Evolutionary conservation across 1,140 invertebrate genomes (phyloP).

Genomic region (Saxidomus purpurata): DNA sequence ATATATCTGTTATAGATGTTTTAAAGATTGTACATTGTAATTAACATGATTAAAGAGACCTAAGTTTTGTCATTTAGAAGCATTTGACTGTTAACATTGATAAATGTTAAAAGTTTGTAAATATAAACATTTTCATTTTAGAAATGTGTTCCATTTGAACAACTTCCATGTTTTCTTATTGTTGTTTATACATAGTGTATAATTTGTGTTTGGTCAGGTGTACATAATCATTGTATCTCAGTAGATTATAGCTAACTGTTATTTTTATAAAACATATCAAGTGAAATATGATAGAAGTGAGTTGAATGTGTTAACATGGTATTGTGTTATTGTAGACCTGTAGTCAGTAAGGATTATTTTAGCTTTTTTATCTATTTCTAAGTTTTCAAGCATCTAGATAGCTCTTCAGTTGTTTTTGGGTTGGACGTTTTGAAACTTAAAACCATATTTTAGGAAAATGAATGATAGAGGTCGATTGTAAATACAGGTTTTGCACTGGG

Average conservation of each 20-base stretch:
- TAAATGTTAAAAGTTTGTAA: not conserved
- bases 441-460: too few species aligned
- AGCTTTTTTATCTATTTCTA: too few species aligned
- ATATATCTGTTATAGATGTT: not conserved
- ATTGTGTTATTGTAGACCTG: too few species aligned
- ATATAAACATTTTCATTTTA: not conserved
- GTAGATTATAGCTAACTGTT: not conserved
- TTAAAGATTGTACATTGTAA: not conserved
- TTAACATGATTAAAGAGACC: not conserved
- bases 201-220: not conserved
- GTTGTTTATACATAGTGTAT: not conserved
- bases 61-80: not conserved
- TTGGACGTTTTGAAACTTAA: too few species aligned
- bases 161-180: constrained; percentile 1
- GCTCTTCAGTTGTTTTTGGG: too few species aligned
- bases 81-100: not conserved
- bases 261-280: constrained; percentile 14
- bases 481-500: too few species aligned
- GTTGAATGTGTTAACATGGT: too few species aligned
- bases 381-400: too few species aligned
- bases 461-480: too few species aligned
- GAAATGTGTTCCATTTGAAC: not conserved
- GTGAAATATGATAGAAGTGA: too few species aligned
- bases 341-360: too few species aligned
- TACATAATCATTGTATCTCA: constrained; percentile 11